These are phyloP conservation scores for Spea hammondii DNA, from an alignment of 2,797 vertebrate genomes.

Conservation along the genomic window DNA sequence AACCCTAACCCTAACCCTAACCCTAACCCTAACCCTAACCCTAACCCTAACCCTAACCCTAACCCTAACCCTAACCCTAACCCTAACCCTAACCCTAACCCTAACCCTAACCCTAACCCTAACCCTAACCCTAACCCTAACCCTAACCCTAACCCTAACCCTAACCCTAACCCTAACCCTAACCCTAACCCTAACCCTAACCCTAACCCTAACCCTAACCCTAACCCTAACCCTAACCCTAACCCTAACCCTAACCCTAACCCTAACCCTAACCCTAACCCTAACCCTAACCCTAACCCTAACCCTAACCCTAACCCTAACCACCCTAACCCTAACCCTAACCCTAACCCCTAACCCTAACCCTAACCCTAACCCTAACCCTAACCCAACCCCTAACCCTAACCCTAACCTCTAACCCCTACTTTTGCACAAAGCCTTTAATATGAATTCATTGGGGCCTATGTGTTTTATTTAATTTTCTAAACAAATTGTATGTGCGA, in stretches of 20 bases:
- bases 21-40: slow-evolving; percentile 37
- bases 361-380: no score
- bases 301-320: slow-evolving; percentile 39
- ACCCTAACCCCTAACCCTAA: no score
- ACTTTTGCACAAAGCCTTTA: no score
- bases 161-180: slow-evolving; percentile 33
- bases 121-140: slow-evolving; percentile 14
- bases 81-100: slow-evolving; percentile 13
- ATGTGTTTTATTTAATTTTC: no score
- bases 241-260: slow-evolving; percentile 40
- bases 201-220: slow-evolving; percentile 35
- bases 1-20: slow-evolving; percentile 47
- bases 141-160: slow-evolving; percentile 37
- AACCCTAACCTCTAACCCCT: no score
- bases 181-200: slow-evolving; percentile 28
- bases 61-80: slow-evolving; percentile 26
- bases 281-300: slow-evolving; percentile 39
- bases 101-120: slow-evolving; percentile 15
- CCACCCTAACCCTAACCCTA: no score
- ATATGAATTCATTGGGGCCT: no score
- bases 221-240: slow-evolving; percentile 34
- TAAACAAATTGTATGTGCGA: no score
- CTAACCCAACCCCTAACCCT: no score
- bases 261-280: slow-evolving; percentile 29
- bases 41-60: slow-evolving; percentile 36